phyloP scores from a whole-genome alignment of 1,140 invertebrate species.

The Brachionus sp. region DNA sequence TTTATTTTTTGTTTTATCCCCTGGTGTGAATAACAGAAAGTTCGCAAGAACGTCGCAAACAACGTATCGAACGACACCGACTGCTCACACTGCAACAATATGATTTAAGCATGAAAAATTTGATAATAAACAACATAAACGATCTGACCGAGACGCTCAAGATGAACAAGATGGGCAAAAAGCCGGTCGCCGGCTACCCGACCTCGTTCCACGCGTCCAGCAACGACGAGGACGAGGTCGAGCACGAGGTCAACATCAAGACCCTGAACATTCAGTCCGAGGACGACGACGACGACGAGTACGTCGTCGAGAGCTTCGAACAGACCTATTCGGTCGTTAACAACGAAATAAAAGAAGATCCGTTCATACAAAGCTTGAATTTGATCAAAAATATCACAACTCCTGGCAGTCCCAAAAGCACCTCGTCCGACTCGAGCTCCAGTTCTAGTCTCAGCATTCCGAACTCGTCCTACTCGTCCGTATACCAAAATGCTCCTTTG shows the following conservation, averaged over 20 bases:
- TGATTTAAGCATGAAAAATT: conserved; percentile 45
- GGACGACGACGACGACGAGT: conserved; percentile 12
- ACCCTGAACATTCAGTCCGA: neutral
- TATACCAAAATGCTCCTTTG: neutral
- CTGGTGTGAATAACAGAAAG: neutral
- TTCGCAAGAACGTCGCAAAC: conserved; percentile 40
- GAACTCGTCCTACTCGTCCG: neutral
- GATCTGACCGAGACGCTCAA: conserved; percentile 37
- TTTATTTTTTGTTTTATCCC: neutral
- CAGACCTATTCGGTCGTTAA: conserved; percentile 17
- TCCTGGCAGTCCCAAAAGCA: neutral
- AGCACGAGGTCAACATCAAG: conserved; percentile 15
- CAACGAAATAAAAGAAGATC: neutral
- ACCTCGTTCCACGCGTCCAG: neutral
- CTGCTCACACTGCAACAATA: conserved; percentile 35
- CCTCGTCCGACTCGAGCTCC: neutral
- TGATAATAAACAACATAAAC: conserved; percentile 44
- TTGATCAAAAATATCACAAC: neutral
- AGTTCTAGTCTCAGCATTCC: neutral
- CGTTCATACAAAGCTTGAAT: neutral
- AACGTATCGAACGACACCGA: conserved; percentile 35
- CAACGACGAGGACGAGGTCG: neutral
- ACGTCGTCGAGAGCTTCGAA: conserved; percentile 35
- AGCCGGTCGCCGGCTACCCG: neutral
- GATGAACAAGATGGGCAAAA: conserved; percentile 17